These are phyloP conservation scores for Balaenoptera acutorostrata DNA, from an alignment of 2,113 vertebrate species.

Conservation along the genomic window DNA sequence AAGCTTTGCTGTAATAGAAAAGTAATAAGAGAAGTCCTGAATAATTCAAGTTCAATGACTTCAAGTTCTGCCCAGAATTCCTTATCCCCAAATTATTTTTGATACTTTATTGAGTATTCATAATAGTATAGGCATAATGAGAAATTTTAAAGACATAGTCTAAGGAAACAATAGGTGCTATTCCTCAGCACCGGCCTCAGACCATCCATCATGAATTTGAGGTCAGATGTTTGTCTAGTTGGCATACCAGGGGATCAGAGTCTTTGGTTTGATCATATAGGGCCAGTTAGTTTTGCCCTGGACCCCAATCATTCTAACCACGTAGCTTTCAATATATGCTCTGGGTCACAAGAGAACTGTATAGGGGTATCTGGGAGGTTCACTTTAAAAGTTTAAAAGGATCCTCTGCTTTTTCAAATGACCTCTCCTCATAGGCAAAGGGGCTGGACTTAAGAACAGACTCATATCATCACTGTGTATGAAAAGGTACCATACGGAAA, in stretches of 20 bases:
- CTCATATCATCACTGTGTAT: not conserved
- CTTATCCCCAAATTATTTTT: conserved; percentile 5
- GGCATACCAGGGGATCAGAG: not conserved
- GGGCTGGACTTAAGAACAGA: not conserved
- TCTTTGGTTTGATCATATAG: not conserved
- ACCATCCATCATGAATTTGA: not conserved
- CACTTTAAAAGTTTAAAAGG: not conserved
- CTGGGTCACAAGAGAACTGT: not conserved
- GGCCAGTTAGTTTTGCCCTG: not conserved
- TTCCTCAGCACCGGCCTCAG: not conserved
- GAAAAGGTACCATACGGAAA: not conserved
- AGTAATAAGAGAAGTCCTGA: not conserved
- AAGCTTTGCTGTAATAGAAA: not conserved
- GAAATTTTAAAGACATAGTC: not conserved
- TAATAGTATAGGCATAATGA: not conserved
- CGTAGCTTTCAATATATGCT: not conserved
- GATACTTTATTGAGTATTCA: not conserved
- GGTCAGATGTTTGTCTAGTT: not conserved
- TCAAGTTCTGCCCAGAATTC: not conserved
- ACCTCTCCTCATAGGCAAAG: not conserved
- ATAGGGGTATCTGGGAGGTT: not conserved
- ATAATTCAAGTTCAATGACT: not conserved
- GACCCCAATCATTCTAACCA: not conserved
- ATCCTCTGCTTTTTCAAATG: not conserved
- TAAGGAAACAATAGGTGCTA: not conserved